Percentiles rank a stretch among this genome's conserved stretches.
Conservation (phyloP, 2,113 vertebrate genomes). For the Melanotaenia duboulayi region DNA sequence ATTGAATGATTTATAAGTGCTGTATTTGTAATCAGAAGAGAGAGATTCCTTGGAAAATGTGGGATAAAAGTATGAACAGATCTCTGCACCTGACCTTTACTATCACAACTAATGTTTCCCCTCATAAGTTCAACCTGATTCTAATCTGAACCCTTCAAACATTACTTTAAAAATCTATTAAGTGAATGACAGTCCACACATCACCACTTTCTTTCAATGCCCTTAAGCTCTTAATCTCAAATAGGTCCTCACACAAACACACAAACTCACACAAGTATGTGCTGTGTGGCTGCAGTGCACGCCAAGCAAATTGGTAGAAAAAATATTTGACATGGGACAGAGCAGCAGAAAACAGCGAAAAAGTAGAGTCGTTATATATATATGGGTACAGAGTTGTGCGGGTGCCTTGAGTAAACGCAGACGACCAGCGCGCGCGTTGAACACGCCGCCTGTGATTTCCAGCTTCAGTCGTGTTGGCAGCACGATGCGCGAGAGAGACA, state of each 20-base stretch:
- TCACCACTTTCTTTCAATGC: neutral
- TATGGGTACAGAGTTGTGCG: slow-evolving; percentile 54
- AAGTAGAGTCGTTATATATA: slow-evolving; percentile 57
- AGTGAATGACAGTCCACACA: neutral
- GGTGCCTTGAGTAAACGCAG: slow-evolving; percentile 55
- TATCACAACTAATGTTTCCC: slow-evolving; percentile 1
- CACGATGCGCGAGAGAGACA: slow-evolving; percentile 57
- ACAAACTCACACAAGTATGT: neutral
- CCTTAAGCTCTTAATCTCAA: slow-evolving; percentile 17
- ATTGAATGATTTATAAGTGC: neutral
- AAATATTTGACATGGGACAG: slow-evolving; percentile 6
- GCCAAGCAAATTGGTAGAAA: slow-evolving; percentile 35
- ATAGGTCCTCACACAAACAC: slow-evolving; percentile 9
- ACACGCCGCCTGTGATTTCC: slow-evolving; percentile 66
- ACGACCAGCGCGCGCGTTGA: slow-evolving; percentile 65
- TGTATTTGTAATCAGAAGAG: neutral
- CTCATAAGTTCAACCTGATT: neutral
- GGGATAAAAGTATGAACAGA: neutral
- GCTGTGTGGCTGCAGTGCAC: slow-evolving; percentile 48
- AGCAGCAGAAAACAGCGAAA: slow-evolving; percentile 18
- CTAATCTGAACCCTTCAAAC: neutral
- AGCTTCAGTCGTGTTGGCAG: slow-evolving; percentile 76
- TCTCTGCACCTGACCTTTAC: neutral
- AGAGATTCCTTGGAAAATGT: neutral
- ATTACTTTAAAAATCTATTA: neutral